Base-by-base conservation (phyloP, 2,797 vertebrate genomes). In the Fistularia tabacaria region DNA sequence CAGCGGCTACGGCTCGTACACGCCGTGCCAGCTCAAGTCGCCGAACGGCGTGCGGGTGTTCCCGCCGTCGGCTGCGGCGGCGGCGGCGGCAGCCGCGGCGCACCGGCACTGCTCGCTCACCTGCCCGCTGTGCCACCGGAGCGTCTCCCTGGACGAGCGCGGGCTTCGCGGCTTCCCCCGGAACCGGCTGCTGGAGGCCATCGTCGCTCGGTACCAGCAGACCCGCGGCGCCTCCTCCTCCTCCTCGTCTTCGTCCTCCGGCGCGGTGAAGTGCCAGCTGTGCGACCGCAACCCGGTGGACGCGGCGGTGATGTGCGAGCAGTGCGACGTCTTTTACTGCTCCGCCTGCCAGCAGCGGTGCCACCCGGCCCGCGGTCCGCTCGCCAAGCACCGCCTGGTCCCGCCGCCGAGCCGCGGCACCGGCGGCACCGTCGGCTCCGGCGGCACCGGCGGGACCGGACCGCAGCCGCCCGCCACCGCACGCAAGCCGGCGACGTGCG, bases 1-100 rank as follows among this genome's bases (percentile, higher is more conserved):
- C 91, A 98, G 96, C 87, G 96, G 96, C 10, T 98, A 98, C 71
- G 96, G 96, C 44, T 98, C 96, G 56, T 98, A 94, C 91, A 94
- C 95, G 0, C 94, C 95, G 46, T 96, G 95, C 81, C 92, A 85
- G 64, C 73, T 95, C 57, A 97, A 96, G 84, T 97, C 94, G 4
- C 96, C 96, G 0, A 97, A 94, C 72, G 95, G 95, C 4, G 93
- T 96, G 25, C 89, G 95, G 49, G 94, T 97, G 46, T 91, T 97
- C 54, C 96, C 96, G 0, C 88, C 92, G 66, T n/a, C n/a, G n/a
- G n/a, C n/a, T n/a, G 87, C 44, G 45, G 25, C 25, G 25, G 25
- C 25, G 25, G 25, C 25, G 25, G 25, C 25, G 25, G 25, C 43
- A 8, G 6, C 90, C 51, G 15, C 14, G 59, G 56, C 89, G 0